Evolutionary conservation across 2,113 vertebrate genomes (phyloP).

Genomic region (Falcunculus frontatus): DNA sequence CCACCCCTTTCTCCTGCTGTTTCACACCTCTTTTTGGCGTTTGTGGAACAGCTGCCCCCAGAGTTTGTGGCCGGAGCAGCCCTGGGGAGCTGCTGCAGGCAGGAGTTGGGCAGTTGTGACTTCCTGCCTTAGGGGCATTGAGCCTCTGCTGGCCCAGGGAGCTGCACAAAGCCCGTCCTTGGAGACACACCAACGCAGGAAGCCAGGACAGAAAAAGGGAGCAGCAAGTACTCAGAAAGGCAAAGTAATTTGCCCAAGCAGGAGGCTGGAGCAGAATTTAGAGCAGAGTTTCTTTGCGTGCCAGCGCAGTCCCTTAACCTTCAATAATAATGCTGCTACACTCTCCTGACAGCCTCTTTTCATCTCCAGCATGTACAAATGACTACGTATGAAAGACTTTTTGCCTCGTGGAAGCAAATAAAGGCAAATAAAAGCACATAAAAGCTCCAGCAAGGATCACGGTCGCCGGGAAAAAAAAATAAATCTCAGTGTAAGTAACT

Average conservation of each 20-base stretch:
- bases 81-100: neutral
- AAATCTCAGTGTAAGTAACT: neutral
- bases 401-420: neutral
- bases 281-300: neutral
- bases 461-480: too few relatives aligned
- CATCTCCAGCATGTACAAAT: neutral
- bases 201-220: constrained; percentile 23
- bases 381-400: neutral
- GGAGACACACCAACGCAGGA: constrained; percentile 10
- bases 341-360: neutral
- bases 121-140: neutral
- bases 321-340: neutral
- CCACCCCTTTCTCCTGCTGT: neutral
- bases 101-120: constrained; percentile 11
- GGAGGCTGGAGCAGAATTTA: neutral
- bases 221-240: neutral
- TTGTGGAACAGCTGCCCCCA: neutral
- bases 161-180: neutral
- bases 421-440: neutral
- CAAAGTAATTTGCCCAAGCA: neutral
- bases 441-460: neutral
- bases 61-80: neutral
- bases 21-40: rapidly evolving
- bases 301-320: neutral
- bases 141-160: neutral